phyloP scores from a whole-genome alignment of 35 echinoderm and acorn worm genomes.

The Heliocidaris erythrogramma region DNA sequence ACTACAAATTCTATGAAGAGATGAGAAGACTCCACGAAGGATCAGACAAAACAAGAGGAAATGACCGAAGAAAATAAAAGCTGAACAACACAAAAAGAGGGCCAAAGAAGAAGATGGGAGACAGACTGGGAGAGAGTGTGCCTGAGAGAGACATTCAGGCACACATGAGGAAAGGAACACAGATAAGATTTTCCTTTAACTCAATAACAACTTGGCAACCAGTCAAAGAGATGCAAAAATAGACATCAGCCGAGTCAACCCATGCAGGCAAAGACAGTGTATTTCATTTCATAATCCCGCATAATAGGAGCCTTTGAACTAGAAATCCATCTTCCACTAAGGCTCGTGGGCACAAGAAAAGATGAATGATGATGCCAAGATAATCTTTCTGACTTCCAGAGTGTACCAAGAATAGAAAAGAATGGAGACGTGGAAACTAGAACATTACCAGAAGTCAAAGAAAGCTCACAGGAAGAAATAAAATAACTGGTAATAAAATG shows the following conservation, averaged over 20 bases:
- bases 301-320: neutral
- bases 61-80: neutral
- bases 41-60: neutral
- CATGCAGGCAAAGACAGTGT: neutral
- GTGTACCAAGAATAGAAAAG: neutral
- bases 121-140: neutral
- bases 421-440: neutral
- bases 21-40: neutral
- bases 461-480: neutral
- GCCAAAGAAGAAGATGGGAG: neutral
- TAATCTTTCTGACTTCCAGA: neutral
- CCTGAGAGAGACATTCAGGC: neutral
- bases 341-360: neutral
- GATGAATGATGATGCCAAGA: constrained; percentile 10
- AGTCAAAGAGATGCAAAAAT: neutral
- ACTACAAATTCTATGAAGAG: no score
- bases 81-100: neutral
- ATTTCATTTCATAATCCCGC: constrained; percentile 11
- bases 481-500: neutral
- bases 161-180: neutral
- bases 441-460: constrained; percentile 16
- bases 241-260: neutral
- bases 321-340: neutral
- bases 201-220: neutral
- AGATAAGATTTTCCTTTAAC: neutral